Evolutionary conservation across 2,888 invertebrate genomes (phyloP), one percentile per base, ranked within the genome.

Genomic region (Erebia epiphron): DNA sequence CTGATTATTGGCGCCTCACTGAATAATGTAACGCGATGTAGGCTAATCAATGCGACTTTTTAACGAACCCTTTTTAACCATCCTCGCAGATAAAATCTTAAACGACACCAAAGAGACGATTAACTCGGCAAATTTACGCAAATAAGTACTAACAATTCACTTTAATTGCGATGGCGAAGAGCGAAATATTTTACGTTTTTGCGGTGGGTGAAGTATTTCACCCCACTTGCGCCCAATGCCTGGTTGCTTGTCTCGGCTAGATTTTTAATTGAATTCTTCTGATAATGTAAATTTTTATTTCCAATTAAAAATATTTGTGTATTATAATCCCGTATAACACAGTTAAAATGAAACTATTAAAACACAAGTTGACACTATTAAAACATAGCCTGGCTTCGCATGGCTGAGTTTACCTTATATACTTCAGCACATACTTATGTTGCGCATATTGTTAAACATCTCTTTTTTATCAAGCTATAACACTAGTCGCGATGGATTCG

Each of bases 1-100:
- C 82, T 84, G 85, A 84, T 87, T 86, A 87, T 85, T 86, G 88
- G 88, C 88, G 89, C 88, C 87, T 83, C 79, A 71, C 82, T 88
- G 87, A 86, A 88, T 90, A 78, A 89, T 89, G 80, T 85, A 85
- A 82, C 79, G 79, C 71, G 78, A 87, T 86, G 83, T 86, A 78
- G 83, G 85, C 87, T 89, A 88, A 90, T 89, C 85, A 86, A 87
- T 86, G 82, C 82, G 79, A 80, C 82, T 80, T 82, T 65, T 82
- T 79, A 79, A 76, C 73, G 69, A 73, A 75, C 73, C 68, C 68
- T 66, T 72, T 75, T 75, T 58, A 68, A 63, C 71, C 68, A 67
- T 54, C 68, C 49, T 35, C 61, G 61, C 66, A 71, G 73, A 77
- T 78, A 75, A 71, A 73, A 77, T 78, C 75, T 71, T 69, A 69